These are phyloP conservation scores for Athene noctua DNA, from an alignment of 2,113 vertebrate species.

Conservation along the genomic window DNA sequence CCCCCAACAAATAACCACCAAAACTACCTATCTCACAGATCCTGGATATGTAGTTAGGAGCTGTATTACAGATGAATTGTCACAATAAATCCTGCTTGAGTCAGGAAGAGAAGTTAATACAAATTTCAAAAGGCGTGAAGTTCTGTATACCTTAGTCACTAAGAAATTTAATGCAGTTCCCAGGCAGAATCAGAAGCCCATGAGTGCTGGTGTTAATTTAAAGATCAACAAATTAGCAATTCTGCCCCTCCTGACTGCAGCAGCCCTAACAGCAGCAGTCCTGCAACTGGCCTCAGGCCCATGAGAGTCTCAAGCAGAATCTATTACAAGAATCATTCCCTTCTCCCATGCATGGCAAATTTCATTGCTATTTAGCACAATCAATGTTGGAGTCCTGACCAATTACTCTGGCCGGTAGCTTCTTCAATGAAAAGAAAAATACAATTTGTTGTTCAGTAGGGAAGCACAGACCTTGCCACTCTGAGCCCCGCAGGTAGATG, in stretches of 20 bases:
- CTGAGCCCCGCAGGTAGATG: not conserved
- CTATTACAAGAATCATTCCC: not conserved
- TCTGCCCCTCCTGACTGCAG: not conserved
- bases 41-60: not conserved
- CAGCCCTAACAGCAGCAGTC: not conserved
- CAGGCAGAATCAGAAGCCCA: slow-evolving; percentile 2
- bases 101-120: slow-evolving; percentile 8
- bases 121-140: not conserved
- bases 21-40: not conserved
- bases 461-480: not conserved
- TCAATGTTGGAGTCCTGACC: not conserved
- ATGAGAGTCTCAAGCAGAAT: not conserved
- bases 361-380: slow-evolving; percentile 20
- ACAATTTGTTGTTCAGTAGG: not conserved
- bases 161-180: slow-evolving; percentile 34
- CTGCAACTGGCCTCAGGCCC: not conserved
- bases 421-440: not conserved
- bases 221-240: slow-evolving; percentile 22
- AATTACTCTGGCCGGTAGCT: not conserved
- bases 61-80: not conserved
- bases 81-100: slow-evolving; percentile 1
- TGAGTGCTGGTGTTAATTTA: slow-evolving; percentile 28
- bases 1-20: too few relatives aligned
- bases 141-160: not conserved
- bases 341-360: not conserved